Evolutionary conservation across 2,113 vertebrate species (phyloP).

Genomic region (Seriola aureovittata): DNA sequence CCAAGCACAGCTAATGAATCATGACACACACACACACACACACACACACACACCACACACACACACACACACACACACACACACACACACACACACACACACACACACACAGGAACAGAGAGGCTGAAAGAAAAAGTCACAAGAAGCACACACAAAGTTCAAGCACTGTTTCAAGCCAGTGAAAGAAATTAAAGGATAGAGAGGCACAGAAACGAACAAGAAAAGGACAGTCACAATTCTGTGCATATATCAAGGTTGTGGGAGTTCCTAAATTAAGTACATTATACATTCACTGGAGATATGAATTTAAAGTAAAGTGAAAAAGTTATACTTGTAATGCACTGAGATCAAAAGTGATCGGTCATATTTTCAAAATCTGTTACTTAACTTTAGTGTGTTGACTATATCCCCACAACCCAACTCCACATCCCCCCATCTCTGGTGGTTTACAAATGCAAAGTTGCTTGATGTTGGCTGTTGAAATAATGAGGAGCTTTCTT

Average conservation of each 20-base stretch:
- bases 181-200: conserved; percentile 45
- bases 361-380: conserved; percentile 14
- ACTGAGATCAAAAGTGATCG: conserved; percentile 41
- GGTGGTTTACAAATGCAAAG: conserved; percentile 41
- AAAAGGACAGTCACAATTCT: conserved; percentile 25
- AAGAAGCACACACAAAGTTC: conserved; percentile 52
- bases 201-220: background rate
- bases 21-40: conserved; percentile 12
- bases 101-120: conserved; percentile 18
- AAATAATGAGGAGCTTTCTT: conserved; percentile 70
- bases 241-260: background rate
- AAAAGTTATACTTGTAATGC: background rate
- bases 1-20: conserved; percentile 60
- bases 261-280: conserved; percentile 1
- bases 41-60: no score
- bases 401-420: background rate
- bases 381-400: conserved; percentile 3
- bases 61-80: no score
- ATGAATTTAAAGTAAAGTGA: background rate
- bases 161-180: conserved; percentile 52
- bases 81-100: no score
- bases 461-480: conserved; percentile 69
- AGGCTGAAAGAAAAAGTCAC: conserved; percentile 35
- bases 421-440: background rate
- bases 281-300: background rate